Percentiles rank a stretch among this genome's conserved stretches.
Conservation (phyloP, 2,113 vertebrate species). For the Cranoglanis bouderius region DNA sequence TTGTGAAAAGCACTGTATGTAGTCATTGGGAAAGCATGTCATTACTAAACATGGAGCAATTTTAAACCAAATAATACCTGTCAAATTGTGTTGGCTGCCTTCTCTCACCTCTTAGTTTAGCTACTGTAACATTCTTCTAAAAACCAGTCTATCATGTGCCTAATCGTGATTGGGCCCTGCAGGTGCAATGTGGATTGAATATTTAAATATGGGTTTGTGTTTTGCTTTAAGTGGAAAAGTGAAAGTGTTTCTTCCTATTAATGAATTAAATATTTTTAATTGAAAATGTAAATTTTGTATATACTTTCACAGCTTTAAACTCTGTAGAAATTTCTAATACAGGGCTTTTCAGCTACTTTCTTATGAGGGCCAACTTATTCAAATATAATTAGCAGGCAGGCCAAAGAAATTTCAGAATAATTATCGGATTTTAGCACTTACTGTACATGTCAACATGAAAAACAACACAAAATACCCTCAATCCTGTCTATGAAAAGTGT, state of each 20-base stretch:
- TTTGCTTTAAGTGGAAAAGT: conserved; percentile 20
- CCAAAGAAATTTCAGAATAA: no score
- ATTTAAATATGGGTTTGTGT: conserved; percentile 19
- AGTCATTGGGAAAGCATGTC: no score
- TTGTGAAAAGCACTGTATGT: background rate
- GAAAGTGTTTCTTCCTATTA: background rate
- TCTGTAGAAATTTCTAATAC: no score
- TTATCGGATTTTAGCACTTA: no score
- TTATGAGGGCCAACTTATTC: no score
- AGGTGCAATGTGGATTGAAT: background rate
- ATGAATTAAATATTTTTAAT: no score
- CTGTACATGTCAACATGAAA: no score
- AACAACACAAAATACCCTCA: no score
- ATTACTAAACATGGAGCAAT: no score
- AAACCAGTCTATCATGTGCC: background rate
- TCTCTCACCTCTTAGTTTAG: background rate
- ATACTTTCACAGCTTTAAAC: background rate
- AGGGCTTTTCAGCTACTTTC: no score
- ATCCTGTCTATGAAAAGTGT: no score
- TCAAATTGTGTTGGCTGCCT: background rate
- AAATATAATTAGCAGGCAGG: no score
- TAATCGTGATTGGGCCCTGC: background rate
- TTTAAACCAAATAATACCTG: background rate
- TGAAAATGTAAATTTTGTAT: background rate
- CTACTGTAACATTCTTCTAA: conserved; percentile 18